phyloP scores from a whole-genome alignment of 2,888 invertebrate genomes.

The Melolontha melolontha region DNA sequence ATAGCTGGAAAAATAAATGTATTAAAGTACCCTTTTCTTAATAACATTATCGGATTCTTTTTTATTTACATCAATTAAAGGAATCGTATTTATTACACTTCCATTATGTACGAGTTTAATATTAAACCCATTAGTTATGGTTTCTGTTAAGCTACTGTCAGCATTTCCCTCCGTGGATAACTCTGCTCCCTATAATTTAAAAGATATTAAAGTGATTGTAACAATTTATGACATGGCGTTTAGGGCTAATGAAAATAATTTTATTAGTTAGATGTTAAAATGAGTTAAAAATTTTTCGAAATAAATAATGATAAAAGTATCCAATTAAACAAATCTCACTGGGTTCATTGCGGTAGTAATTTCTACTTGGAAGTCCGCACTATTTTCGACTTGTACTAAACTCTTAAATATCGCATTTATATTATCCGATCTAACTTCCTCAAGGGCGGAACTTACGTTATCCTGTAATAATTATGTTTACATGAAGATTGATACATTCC shows the following conservation, averaged over 20 bases:
- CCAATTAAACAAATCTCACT: slow-evolving; percentile 29
- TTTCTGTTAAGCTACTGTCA: slow-evolving; percentile 23
- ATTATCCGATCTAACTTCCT: slow-evolving; percentile 5
- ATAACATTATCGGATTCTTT: slow-evolving; percentile 13
- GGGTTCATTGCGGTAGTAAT: slow-evolving; percentile 3
- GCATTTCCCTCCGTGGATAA: slow-evolving; percentile 5
- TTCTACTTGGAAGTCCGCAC: slow-evolving; percentile 3
- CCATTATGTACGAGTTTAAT: slow-evolving; percentile 42
- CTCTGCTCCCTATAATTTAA: slow-evolving; percentile 38
- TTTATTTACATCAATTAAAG: slow-evolving; percentile 24
- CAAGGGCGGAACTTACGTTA: not conserved
- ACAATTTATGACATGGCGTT: not conserved
- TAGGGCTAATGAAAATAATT: not conserved
- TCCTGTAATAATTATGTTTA: slow-evolving; percentile 2
- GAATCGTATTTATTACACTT: slow-evolving; percentile 39
- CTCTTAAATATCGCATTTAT: slow-evolving; percentile 12
- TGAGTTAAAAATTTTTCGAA: not conserved
- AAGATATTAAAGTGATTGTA: slow-evolving; percentile 9
- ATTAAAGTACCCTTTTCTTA: slow-evolving; percentile 7
- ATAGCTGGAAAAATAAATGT: not conserved
- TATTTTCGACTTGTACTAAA: slow-evolving; percentile 3
- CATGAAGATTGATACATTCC: not conserved
- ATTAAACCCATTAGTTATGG: slow-evolving; percentile 22
- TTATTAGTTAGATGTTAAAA: not conserved
- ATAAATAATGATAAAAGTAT: not conserved